Percentiles rank a stretch among this genome's conserved stretches.
Conservation (phyloP, 2,113 vertebrate species). For the Lichenostomus cassidix region DNA sequence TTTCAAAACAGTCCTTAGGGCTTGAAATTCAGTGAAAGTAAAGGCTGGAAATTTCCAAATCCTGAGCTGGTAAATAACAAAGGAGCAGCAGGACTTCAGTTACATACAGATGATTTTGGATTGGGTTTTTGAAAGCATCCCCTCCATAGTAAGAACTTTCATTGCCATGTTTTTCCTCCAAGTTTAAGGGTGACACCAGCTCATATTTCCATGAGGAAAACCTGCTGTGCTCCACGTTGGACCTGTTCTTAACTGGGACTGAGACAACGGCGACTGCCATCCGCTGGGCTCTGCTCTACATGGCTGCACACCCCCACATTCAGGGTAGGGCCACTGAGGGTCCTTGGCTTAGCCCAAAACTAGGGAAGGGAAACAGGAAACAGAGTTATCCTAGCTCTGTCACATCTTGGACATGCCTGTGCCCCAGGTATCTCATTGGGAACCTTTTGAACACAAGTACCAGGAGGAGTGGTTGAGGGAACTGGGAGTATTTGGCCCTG, state of each 20-base stretch:
- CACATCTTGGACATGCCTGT: background rate
- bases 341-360: background rate
- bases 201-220: slow-evolving; percentile 78
- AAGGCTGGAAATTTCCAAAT: background rate
- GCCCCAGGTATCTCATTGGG: background rate
- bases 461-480: fast-evolving
- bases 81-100: background rate
- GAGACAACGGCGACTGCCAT: slow-evolving; percentile 75
- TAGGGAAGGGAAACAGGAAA: background rate
- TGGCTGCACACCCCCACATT: slow-evolving; percentile 77
- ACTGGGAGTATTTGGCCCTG: background rate
- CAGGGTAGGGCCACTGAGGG: slow-evolving; percentile 66
- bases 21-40: background rate
- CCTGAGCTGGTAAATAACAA: background rate
- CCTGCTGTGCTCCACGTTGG: slow-evolving; percentile 72
- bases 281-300: slow-evolving; percentile 82
- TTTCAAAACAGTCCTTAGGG: background rate
- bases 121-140: background rate
- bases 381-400: background rate
- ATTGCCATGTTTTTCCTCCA: background rate
- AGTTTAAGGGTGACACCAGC: slow-evolving; percentile 39
- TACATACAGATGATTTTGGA: fast-evolving
- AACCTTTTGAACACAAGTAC: background rate
- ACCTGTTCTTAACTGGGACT: slow-evolving; percentile 84
- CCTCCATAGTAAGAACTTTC: background rate